Evolutionary conservation across 2,797 vertebrate genomes (phyloP).

Genomic region (Lepilemur septentrionalis): DNA sequence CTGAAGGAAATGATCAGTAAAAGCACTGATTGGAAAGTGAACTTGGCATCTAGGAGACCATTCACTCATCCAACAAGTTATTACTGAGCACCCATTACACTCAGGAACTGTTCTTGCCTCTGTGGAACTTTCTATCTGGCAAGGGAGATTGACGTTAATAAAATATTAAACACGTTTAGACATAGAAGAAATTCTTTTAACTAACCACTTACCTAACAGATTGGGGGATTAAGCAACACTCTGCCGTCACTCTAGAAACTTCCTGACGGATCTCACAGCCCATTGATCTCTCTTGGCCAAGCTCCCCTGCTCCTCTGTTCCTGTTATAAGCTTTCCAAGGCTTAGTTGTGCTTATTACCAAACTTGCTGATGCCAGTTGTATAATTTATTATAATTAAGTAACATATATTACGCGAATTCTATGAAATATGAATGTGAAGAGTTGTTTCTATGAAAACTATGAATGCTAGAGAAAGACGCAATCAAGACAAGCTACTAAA

Average conservation of each 20-base stretch:
- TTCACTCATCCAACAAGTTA: neutral
- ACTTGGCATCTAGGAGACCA: neutral
- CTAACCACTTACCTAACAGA: neutral
- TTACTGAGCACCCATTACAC: neutral
- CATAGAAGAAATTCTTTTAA: neutral
- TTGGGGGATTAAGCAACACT: neutral
- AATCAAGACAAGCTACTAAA: neutral
- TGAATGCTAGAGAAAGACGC: neutral
- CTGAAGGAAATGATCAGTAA: neutral
- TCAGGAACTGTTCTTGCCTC: neutral
- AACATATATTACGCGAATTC: neutral
- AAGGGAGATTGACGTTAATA: neutral
- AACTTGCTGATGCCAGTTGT: neutral
- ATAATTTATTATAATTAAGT: slow-evolving; percentile 17
- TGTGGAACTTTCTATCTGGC: neutral
- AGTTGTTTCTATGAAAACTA: neutral
- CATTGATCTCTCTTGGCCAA: neutral
- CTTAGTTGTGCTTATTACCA: neutral
- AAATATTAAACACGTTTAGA: neutral
- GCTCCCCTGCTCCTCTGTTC: neutral
- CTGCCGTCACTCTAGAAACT: neutral
- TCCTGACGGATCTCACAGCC: neutral
- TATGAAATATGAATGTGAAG: neutral
- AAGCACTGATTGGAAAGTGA: neutral
- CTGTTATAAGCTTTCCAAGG: neutral